Conservation (phyloP, 2,888 invertebrate genomes). For the Archips xylosteana region DNA sequence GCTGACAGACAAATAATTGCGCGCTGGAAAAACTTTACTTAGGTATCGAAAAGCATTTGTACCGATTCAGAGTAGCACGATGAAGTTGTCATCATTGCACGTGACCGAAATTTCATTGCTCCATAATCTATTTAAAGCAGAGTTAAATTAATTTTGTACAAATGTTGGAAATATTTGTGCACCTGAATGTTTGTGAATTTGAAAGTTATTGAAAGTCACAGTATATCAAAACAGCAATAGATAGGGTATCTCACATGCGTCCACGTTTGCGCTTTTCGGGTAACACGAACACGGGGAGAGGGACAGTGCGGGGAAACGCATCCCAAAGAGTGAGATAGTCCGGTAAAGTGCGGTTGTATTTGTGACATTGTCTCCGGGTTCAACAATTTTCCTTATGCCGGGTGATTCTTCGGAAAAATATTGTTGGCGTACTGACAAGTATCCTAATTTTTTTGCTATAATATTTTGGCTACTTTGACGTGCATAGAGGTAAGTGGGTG, state of each 20-base stretch:
- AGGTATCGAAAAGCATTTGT: background rate
- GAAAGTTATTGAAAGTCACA: too few relatives aligned
- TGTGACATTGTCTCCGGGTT: background rate
- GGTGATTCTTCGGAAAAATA: conserved; percentile 4
- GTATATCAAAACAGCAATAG: too few relatives aligned
- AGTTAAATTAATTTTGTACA: background rate
- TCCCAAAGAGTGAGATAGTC: too few relatives aligned
- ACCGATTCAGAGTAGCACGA: background rate
- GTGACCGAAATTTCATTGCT: background rate
- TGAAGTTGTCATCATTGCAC: conserved; percentile 1
- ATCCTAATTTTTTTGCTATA: conserved; percentile 1
- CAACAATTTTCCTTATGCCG: conserved; percentile 17
- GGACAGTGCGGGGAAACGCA: too few relatives aligned
- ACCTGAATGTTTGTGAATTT: too few relatives aligned
- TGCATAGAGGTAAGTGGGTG: background rate
- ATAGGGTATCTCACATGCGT: too few relatives aligned
- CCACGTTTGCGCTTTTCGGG: too few relatives aligned
- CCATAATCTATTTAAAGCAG: conserved; percentile 3
- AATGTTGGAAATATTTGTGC: too few relatives aligned
- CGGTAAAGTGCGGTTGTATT: background rate
- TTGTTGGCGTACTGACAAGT: conserved; percentile 16
- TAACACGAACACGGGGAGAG: too few relatives aligned
- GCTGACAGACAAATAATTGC: background rate
- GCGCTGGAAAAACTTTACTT: background rate
- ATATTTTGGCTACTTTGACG: background rate